Conservation (phyloP, 2,888 invertebrate species). For the Drosophila neonasuta region DNA sequence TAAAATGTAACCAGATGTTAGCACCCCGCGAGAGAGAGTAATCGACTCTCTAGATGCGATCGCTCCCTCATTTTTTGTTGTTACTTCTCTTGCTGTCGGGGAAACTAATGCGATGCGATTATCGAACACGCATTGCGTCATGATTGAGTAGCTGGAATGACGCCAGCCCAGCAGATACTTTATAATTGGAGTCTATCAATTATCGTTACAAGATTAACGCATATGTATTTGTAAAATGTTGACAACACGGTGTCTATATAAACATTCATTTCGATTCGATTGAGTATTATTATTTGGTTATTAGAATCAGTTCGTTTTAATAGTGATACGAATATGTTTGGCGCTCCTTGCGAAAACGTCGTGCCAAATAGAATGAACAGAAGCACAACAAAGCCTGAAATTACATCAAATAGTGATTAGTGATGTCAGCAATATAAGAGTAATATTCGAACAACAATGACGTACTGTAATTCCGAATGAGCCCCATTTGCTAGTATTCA, state of each 20-base stretch:
- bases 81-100: not conserved
- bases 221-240: conserved; percentile 11
- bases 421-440: not conserved
- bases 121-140: conserved; percentile 54
- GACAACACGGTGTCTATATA: conserved; percentile 9
- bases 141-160: conserved; percentile 33
- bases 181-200: conserved; percentile 9
- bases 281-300: not conserved
- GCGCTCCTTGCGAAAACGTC: conserved; percentile 70
- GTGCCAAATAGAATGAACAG: conserved; percentile 67
- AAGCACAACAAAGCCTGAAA: conserved; percentile 66
- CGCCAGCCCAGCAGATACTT: conserved; percentile 26
- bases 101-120: conserved; percentile 48
- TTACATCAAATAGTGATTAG: not conserved
- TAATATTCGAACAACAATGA: not conserved
- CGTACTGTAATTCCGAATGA: conserved; percentile 63
- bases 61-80: conserved; percentile 2
- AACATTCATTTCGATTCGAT: conserved; percentile 2
- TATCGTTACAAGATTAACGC: conserved; percentile 3
- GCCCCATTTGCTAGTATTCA: conserved; percentile 62
- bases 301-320: conserved; percentile 32
- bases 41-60: conserved; percentile 5
- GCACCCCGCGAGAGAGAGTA: conserved; percentile 4
- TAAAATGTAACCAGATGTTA: conserved; percentile 20
- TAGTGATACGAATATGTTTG: conserved; percentile 56